Evolutionary conservation across 2,797 vertebrate genomes (phyloP), one percentile per base, ranked within the genome.

Genomic region (Poecilia wingei): DNA sequence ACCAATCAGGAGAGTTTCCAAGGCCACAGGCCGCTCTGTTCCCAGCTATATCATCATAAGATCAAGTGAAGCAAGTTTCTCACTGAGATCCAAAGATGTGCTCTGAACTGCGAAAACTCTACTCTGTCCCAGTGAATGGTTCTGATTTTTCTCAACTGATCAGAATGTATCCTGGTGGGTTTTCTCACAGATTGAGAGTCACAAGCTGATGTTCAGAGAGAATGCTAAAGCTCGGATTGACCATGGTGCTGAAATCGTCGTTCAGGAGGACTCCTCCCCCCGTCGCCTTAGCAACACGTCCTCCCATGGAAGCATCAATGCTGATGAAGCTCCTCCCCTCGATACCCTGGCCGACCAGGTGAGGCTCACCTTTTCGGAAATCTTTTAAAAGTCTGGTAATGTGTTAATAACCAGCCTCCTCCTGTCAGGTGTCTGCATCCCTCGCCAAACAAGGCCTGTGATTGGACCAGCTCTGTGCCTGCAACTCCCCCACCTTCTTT

Each of bases 391-490:
- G 53, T 5, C n/a, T 1, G 10, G 1, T 66, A 2, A 16, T 59
- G 6, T 6, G 1, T 22, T 28, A 53, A 80, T 13, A 39, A 53
- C 45, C 0, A 10, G 6, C 14, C n/a, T 84, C 22, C 4, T 80
- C 28, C 71, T 31, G 0, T 33, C 78, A 91, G 90, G 97, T 98
- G 89, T 96, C 97, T 0, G 96, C 97, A 79, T 98, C 97, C 79
- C 96, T 98, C 78, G 96, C 97, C 94, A 97, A 98, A 92, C 97
- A 98, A 95, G 97, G 97, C 93, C 97, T 98, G 96, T 98, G 96
- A 98, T 96, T 83, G 81, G 91, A 64, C 6, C 2, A 72, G 13
- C 76, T 57, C 61, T 22, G 85, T 83, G 84, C 79, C 79, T 78
- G 53, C 74, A 70, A 61, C 75, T 31, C 13, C 33, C 69, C 79